Conservation (phyloP, 2,888 invertebrate species). For the Morpho deidamia region DNA sequence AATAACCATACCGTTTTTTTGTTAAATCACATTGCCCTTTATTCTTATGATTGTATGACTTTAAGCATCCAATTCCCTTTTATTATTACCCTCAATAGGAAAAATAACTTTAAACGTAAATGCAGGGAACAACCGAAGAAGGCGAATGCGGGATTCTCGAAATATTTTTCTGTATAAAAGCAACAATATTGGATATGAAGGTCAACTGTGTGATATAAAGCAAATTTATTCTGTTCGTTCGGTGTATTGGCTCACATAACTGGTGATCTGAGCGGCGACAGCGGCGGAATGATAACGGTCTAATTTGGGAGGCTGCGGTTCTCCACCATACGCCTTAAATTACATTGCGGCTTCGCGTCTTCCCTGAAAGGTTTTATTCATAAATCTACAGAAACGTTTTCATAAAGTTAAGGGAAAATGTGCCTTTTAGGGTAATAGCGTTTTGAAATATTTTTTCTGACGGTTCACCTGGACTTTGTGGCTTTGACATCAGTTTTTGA, state of each 20-base stretch:
- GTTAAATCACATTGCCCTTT: conserved; percentile 7
- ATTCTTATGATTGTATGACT: conserved; percentile 27
- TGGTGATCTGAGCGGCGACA: conserved; percentile 71
- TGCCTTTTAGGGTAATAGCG: conserved; percentile 47
- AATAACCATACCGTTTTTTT: neutral
- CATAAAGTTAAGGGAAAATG: conserved; percentile 69
- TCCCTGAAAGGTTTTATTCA: conserved; percentile 76
- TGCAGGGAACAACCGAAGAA: conserved; percentile 36
- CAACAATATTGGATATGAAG: conserved; percentile 73
- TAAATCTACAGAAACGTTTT: conserved; percentile 73
- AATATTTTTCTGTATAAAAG: conserved; percentile 61
- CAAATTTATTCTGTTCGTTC: conserved; percentile 73
- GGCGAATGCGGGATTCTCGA: conserved; percentile 47
- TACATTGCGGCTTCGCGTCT: conserved; percentile 67
- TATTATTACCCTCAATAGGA: conserved; percentile 41
- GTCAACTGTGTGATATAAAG: conserved; percentile 71
- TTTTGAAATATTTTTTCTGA: conserved; percentile 34
- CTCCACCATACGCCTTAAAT: conserved; percentile 66
- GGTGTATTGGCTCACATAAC: conserved; percentile 74
- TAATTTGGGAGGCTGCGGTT: conserved; percentile 64
- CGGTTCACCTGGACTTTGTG: conserved; percentile 15
- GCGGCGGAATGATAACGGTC: conserved; percentile 73
- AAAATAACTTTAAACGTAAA: conserved; percentile 50
- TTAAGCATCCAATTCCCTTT: conserved; percentile 48
- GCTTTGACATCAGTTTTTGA: conserved; percentile 3